Base-by-base conservation (phyloP, 2,888 invertebrate genomes). In the Steinernema carpocapsae region DNA sequence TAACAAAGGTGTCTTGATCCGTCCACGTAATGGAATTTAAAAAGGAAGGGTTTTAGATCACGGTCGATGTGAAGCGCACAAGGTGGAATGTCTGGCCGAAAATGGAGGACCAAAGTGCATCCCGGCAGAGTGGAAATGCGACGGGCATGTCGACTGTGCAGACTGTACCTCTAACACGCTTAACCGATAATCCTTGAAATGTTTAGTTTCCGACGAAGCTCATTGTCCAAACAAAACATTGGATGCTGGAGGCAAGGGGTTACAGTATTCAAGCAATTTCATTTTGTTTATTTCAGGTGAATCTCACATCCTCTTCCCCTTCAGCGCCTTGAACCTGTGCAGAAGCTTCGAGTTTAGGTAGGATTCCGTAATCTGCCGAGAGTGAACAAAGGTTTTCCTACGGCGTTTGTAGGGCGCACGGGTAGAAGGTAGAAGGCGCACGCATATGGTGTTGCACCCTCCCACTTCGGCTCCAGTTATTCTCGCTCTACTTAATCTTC, bases 1-100 rank as follows among this genome's bases (percentile, higher is more conserved):
- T 1, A 64, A 64, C 32, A 29, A 37, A 64, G 64, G 64, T 64
- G 17, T 19, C 17, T 32, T 37, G 6, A 56, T 56, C 19, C 14
- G 48, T 22, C 24, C 12, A 52, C 19, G 52, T 10, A 12, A 12
- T 52, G 4, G 2, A 22, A 7, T 17, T 64, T 6, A 22, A 64
- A 32, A 32, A 6, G 10, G 26, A 14, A 3, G 3, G 3, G 3
- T n/a, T 64, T 64, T 64, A 64, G 64, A 64, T 32, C 64, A 64
- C 32, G 64, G 64, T 32, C 64, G 37, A 14, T 64, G 64, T 17
- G 64, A 64, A 32, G 64, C 64, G 1, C 64, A 64, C 64, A 64
- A 32, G 14, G 37, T 64, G 17, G 64, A 64, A 64, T 64, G 64
- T 64, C 17, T 32, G 3, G 37, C 64, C 17, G 64, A 64, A 32